A percentile compares a stretch with the other conserved stretches of the same genome.
These are phyloP conservation scores for Sphaeramia orbicularis DNA, from an alignment of 2,797 vertebrate species.

Conservation along the genomic window DNA sequence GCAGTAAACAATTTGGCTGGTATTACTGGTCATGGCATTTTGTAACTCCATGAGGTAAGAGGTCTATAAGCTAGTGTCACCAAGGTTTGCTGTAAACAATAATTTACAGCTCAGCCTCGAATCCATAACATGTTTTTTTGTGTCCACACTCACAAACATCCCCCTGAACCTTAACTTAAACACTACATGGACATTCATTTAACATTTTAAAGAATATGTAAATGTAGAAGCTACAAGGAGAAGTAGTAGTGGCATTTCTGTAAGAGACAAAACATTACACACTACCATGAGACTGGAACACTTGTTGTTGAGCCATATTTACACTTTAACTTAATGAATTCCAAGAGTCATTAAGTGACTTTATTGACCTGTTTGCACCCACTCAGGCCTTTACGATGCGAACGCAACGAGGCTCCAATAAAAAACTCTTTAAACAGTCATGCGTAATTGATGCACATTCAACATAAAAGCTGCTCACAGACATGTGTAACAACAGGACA, in stretches of 20 bases:
- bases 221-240: slow-evolving; percentile 52
- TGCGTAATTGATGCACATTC: slow-evolving; percentile 30
- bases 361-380: slow-evolving; percentile 70
- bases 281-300: slow-evolving; percentile 32
- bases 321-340: slow-evolving; percentile 66
- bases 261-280: slow-evolving; percentile 58
- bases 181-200: slow-evolving; percentile 54
- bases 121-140: slow-evolving; percentile 82
- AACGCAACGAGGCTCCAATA: slow-evolving; percentile 13
- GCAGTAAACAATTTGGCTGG: slow-evolving; percentile 55
- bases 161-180: slow-evolving; percentile 25
- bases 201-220: slow-evolving; percentile 35
- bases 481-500: slow-evolving; percentile 32
- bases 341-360: slow-evolving; percentile 67
- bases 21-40: slow-evolving; percentile 56
- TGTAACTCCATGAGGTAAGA: slow-evolving; percentile 73
- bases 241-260: slow-evolving; percentile 63
- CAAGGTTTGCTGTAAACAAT: slow-evolving; percentile 75
- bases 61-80: slow-evolving; percentile 63
- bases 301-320: slow-evolving; percentile 50
- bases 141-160: slow-evolving; percentile 52
- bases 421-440: slow-evolving; percentile 17
- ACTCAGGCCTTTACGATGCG: slow-evolving; percentile 49
- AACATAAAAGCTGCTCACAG: slow-evolving; percentile 57
- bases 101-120: slow-evolving; percentile 76